These are phyloP conservation scores for Xiphydria camelus DNA, from an alignment of 2,888 invertebrate genomes.

Conservation along the genomic window DNA sequence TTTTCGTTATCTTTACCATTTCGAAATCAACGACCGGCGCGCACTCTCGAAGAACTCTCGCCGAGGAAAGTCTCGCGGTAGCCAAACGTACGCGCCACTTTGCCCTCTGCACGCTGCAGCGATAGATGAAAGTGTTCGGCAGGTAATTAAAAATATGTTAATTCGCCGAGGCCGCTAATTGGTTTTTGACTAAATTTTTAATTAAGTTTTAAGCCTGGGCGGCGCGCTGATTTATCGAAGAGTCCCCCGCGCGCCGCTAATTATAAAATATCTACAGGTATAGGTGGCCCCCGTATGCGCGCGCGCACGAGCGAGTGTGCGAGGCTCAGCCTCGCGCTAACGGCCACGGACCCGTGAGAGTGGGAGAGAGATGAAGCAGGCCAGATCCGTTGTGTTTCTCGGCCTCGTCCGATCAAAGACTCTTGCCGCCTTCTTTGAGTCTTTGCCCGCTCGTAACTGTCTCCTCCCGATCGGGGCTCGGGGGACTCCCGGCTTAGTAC, in stretches of 20 bases:
- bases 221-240: slow-evolving; percentile 48
- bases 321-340: neutral
- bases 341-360: neutral
- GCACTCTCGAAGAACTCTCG: too few species aligned
- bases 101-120: too few species aligned
- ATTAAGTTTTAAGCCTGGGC: slow-evolving; percentile 47
- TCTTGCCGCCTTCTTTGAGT: slow-evolving; percentile 31
- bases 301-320: slow-evolving; percentile 15
- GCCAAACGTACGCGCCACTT: too few species aligned
- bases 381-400: slow-evolving; percentile 23
- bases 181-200: slow-evolving; percentile 51
- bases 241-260: slow-evolving; percentile 34
- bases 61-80: too few species aligned
- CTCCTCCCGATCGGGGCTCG: slow-evolving; percentile 10
- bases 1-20: too few species aligned
- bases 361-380: neutral
- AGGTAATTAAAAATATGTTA: slow-evolving; percentile 55
- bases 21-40: too few species aligned
- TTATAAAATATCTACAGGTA: slow-evolving; percentile 45
- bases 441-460: slow-evolving; percentile 30
- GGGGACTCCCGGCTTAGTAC: too few species aligned
- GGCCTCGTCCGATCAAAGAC: slow-evolving; percentile 30
- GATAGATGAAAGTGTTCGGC: slow-evolving; percentile 24
- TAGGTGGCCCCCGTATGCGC: slow-evolving; percentile 17
- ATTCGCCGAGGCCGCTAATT: slow-evolving; percentile 49